Evolutionary conservation across 64 coral and sea anemone species (phyloP).

Genomic region (Stichodactyla helianthus): DNA sequence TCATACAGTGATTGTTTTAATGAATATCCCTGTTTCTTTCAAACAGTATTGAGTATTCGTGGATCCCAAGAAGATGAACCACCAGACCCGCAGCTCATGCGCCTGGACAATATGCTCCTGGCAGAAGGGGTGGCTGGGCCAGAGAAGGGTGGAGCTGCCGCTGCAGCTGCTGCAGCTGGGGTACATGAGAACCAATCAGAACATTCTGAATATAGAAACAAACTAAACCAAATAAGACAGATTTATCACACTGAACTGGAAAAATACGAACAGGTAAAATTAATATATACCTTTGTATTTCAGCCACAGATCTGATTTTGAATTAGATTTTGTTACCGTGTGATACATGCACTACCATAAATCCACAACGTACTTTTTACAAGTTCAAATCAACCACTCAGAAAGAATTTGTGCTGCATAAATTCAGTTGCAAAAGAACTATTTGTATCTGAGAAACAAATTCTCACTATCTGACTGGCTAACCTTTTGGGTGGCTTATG

Average conservation of each 20-base stretch:
- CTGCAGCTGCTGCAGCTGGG: slow-evolving; percentile 92
- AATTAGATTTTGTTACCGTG: no score
- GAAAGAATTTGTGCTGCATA: no score
- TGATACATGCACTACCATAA: no score
- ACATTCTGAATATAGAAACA: slow-evolving; percentile 93
- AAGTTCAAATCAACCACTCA: no score
- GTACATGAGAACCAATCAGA: slow-evolving; percentile 99
- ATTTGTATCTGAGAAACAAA: no score
- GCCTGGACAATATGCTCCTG: slow-evolving; percentile 95
- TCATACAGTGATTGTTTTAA: not conserved
- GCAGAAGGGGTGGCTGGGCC: slow-evolving; percentile 97
- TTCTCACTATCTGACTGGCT: no score
- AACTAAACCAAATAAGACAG: slow-evolving; percentile 96
- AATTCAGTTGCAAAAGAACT: no score
- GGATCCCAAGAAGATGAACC: slow-evolving; percentile 98
- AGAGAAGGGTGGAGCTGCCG: slow-evolving; percentile 94
- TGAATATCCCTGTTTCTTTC: not conserved
- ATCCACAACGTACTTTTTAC: no score
- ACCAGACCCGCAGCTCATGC: slow-evolving; percentile 96
- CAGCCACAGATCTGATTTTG: no score
- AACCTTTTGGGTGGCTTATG: no score
- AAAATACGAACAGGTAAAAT: slow-evolving; percentile 97
- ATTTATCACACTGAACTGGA: slow-evolving; percentile 99
- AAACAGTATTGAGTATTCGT: slow-evolving; percentile 90
- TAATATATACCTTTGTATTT: no score